Conservation (phyloP, 2,113 vertebrate genomes). For the Sinocyclocheilus rhinocerous region DNA sequence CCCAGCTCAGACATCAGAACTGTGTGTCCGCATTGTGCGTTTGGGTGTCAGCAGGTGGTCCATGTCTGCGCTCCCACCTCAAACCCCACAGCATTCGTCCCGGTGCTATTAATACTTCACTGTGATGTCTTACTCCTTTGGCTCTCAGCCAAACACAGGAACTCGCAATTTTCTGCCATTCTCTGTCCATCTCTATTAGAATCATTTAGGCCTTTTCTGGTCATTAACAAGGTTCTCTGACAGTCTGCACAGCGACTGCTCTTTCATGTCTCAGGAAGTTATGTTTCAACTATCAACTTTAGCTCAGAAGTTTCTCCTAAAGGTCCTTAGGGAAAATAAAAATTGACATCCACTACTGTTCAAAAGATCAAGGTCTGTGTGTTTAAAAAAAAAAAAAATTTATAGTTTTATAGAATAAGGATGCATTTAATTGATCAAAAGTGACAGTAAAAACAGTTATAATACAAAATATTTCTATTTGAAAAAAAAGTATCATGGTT, state of each 20-base stretch:
- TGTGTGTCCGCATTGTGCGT: background rate
- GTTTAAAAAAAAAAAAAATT: too few species aligned
- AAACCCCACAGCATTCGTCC: background rate
- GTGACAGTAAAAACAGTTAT: background rate
- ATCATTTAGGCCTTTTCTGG: background rate
- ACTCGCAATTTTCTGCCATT: slow-evolving; percentile 23
- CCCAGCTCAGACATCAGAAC: slow-evolving; percentile 18
- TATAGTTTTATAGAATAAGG: background rate
- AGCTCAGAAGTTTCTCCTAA: background rate
- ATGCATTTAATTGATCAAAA: background rate
- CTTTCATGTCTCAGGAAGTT: slow-evolving; percentile 5
- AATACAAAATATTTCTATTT: background rate
- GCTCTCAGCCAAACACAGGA: background rate
- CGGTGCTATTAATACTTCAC: slow-evolving; percentile 36
- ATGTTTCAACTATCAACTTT: background rate
- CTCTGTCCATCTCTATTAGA: slow-evolving; percentile 28
- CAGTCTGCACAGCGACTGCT: background rate
- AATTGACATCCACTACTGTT: background rate
- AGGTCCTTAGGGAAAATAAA: background rate
- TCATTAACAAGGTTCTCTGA: background rate
- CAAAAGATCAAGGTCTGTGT: background rate
- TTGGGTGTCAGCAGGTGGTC: slow-evolving; percentile 19
- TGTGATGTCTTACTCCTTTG: slow-evolving; percentile 1
- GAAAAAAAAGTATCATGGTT: background rate
- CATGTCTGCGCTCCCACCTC: background rate